A percentile compares a stretch with the other conserved stretches of the same genome.
phyloP scores from a whole-genome alignment of 2,797 vertebrate species.

The Liasis olivaceus region DNA sequence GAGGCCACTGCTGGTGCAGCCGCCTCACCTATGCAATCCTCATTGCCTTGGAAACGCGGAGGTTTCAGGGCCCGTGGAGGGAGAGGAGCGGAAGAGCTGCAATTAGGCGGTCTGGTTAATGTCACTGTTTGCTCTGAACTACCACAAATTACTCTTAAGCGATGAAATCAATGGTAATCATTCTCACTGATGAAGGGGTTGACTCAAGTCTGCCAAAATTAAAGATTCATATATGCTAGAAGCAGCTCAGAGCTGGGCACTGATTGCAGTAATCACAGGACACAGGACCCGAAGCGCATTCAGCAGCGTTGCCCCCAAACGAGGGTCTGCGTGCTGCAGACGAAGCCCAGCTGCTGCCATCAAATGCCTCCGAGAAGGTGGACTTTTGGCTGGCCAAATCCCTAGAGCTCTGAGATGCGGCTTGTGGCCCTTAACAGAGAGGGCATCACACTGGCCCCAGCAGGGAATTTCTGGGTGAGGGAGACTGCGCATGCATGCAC shows the following conservation, averaged over 20 bases:
- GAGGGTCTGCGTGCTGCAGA: background rate
- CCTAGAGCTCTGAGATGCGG: too few species aligned
- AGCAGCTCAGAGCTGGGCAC: background rate
- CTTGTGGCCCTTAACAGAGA: too few species aligned
- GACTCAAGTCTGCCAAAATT: conserved; percentile 22
- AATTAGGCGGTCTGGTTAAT: background rate
- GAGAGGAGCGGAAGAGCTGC: accelerated
- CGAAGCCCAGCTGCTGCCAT: background rate
- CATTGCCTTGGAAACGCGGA: accelerated
- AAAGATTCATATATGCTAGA: background rate
- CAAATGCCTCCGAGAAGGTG: too few species aligned
- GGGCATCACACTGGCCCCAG: too few species aligned
- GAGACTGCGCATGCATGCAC: too few species aligned
- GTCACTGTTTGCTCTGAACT: background rate
- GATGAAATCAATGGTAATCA: conserved; percentile 46
- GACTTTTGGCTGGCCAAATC: too few species aligned
- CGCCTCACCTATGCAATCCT: accelerated
- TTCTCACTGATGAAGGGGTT: conserved; percentile 16
- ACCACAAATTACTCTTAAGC: background rate
- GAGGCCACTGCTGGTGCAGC: background rate
- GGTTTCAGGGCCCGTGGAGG: background rate
- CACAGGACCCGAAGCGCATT: background rate
- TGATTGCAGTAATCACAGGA: conserved; percentile 62
- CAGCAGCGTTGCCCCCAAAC: conserved; percentile 19
- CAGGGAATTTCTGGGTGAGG: too few species aligned